A percentile compares a stretch with the other conserved stretches of the same genome.
These are phyloP conservation scores for Austrofundulus limnaeus DNA, from an alignment of 2,113 vertebrate species.

Conservation along the genomic window DNA sequence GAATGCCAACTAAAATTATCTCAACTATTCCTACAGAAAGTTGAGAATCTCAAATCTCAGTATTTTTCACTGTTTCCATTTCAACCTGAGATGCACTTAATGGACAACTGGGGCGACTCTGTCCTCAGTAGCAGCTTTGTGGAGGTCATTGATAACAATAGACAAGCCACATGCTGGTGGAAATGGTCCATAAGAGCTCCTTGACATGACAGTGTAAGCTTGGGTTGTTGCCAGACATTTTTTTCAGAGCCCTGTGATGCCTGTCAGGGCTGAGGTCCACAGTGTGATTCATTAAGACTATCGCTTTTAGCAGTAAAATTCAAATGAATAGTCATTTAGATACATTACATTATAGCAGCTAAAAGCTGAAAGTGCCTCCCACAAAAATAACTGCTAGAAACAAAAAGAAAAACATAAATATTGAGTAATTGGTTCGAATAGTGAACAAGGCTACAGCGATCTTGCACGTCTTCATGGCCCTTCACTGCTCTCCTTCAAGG, in stretches of 20 bases:
- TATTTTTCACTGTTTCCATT: neutral
- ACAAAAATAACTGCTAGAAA: neutral
- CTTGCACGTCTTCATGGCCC: conserved; percentile 64
- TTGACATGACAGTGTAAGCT: conserved; percentile 44
- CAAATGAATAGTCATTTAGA: conserved; percentile 9
- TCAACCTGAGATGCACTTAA: conserved; percentile 25
- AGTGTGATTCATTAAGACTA: conserved; percentile 15
- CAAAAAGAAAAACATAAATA: neutral
- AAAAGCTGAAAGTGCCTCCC: neutral
- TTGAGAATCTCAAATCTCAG: neutral
- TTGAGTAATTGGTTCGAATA: conserved; percentile 8
- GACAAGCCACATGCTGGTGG: conserved; percentile 50
- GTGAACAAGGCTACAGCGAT: conserved; percentile 32
- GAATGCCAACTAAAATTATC: no score
- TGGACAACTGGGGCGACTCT: conserved; percentile 5
- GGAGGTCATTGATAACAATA: conserved; percentile 48
- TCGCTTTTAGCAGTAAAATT: neutral
- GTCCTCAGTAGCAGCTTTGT: conserved; percentile 24
- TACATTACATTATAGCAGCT: neutral
- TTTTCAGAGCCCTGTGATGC: conserved; percentile 5
- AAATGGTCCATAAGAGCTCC: conserved; percentile 62
- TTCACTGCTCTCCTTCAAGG: conserved; percentile 61
- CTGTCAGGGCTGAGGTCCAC: conserved; percentile 39
- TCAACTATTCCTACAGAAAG: no score
- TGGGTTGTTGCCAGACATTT: conserved; percentile 33